A percentile compares a stretch with the other conserved stretches of the same genome.
Conservation (phyloP, 30 jellyfish, hydroid and myxozoan genomes). For the Morbakka virulenta region DNA sequence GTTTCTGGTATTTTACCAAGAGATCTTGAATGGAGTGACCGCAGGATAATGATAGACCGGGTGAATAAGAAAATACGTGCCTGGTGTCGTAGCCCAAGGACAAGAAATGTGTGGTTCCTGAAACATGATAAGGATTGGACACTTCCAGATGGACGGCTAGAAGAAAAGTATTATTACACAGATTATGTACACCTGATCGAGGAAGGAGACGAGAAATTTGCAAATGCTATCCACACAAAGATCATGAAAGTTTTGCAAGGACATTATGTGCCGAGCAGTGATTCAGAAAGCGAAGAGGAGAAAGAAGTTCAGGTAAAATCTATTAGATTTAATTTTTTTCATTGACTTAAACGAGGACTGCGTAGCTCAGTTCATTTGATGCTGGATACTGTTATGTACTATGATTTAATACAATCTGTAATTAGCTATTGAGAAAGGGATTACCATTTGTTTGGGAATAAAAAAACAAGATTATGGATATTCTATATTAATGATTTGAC, state of each 20-base stretch:
- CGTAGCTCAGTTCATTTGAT: no score
- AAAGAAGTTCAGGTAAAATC: conserved; percentile 1
- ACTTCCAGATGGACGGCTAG: conserved; percentile 66
- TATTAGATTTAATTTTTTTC: no score
- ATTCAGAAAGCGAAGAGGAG: conserved; percentile 58
- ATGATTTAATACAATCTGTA: no score
- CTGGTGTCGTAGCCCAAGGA: conserved; percentile 73
- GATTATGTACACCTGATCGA: conserved; percentile 84
- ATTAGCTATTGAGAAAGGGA: no score
- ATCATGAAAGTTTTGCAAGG: conserved; percentile 77
- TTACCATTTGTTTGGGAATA: no score
- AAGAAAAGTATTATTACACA: conserved; percentile 54
- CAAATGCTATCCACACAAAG: conserved; percentile 65
- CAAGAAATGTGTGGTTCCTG: conserved; percentile 78
- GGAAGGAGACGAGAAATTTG: conserved; percentile 85
- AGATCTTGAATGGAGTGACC: conserved; percentile 57
- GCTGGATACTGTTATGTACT: no score
- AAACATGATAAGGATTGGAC: conserved; percentile 95
- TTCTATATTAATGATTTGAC: no score
- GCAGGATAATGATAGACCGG: conserved; percentile 69
- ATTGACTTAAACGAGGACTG: no score
- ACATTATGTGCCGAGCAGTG: conserved; percentile 69
- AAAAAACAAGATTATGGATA: no score
- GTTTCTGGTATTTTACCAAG: conserved; percentile 91
- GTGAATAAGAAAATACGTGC: conserved; percentile 76